A percentile compares a stretch with the other conserved stretches of the same genome.
phyloP scores from a whole-genome alignment of 2,888 invertebrate genomes.

The Chalcis sispes region DNA sequence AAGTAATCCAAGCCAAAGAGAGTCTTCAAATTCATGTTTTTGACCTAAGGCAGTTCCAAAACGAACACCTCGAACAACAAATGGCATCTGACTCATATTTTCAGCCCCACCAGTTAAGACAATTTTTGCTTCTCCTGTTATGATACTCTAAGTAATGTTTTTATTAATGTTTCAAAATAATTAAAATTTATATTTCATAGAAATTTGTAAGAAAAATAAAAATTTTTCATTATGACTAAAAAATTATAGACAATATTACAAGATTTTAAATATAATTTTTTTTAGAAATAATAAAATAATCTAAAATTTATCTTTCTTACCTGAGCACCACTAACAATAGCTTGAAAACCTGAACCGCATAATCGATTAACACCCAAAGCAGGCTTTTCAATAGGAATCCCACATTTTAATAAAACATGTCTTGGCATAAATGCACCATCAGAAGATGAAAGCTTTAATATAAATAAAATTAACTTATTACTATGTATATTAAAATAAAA shows the following conservation, averaged over 20 bases:
- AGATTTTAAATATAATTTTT: not conserved
- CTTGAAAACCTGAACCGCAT: slow-evolving; percentile 98
- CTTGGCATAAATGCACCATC: slow-evolving; percentile 93
- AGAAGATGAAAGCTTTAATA: slow-evolving; percentile 75
- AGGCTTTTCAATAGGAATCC: slow-evolving; percentile 90
- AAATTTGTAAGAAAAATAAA: not conserved
- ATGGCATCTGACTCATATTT: slow-evolving; percentile 96
- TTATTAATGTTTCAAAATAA: no score
- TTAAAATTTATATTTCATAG: not conserved
- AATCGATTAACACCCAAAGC: slow-evolving; percentile 93
- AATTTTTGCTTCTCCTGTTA: slow-evolving; percentile 88
- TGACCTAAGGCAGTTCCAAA: slow-evolving; percentile 92
- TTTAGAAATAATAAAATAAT: not conserved
- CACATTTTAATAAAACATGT: slow-evolving; percentile 90
- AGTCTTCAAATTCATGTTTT: slow-evolving; percentile 89
- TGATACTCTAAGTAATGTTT: slow-evolving; percentile 83
- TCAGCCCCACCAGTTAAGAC: slow-evolving; percentile 95
- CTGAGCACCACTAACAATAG: slow-evolving; percentile 93
- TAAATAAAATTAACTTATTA: slow-evolving; percentile 12
- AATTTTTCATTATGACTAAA: slow-evolving; percentile 5
- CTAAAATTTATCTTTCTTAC: slow-evolving; percentile 75
- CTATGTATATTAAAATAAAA: slow-evolving; percentile 13
- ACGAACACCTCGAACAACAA: slow-evolving; percentile 87
- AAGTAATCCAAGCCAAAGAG: slow-evolving; percentile 91
- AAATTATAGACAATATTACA: not conserved